A percentile compares a stretch with the other conserved stretches of the same genome.
phyloP scores from a whole-genome alignment of 2,113 vertebrate species.

The Panurus biarmicus region DNA sequence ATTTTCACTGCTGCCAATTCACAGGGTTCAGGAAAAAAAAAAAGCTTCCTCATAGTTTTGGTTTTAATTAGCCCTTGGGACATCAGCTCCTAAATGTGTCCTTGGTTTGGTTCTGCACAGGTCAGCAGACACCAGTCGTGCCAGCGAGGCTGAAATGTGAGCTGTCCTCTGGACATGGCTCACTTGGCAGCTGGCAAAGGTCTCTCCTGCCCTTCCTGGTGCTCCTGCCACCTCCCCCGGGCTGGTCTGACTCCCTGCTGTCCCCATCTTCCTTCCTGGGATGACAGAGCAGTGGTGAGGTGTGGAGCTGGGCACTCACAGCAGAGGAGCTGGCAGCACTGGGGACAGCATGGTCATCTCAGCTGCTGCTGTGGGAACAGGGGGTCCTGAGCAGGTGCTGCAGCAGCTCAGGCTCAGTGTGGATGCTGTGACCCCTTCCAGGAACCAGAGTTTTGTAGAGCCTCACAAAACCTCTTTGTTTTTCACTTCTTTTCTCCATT shows the following conservation, averaged over 20 bases:
- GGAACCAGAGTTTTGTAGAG: not conserved
- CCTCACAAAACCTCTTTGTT: not conserved
- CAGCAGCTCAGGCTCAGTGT: not conserved
- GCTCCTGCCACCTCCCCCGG: not conserved
- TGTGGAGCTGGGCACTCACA: not conserved
- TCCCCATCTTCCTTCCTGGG: not conserved
- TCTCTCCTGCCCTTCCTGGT: not conserved
- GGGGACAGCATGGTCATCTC: not conserved
- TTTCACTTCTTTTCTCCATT: not conserved
- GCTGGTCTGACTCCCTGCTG: not conserved
- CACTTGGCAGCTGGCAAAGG: not conserved
- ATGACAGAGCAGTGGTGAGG: not conserved
- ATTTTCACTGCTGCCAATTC: not conserved
- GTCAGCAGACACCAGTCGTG: not conserved
- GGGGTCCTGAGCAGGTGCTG: not conserved
- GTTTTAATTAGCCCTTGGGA: not conserved
- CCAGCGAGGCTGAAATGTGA: not conserved
- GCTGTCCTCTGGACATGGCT: not conserved
- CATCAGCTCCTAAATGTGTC: not conserved
- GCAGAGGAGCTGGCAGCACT: not conserved
- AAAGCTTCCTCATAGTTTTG: not conserved
- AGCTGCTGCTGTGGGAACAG: rapidly evolving
- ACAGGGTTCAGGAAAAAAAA: not conserved
- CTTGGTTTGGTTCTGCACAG: not conserved
- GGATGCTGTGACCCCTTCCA: not conserved